Percentiles rank a stretch among this genome's conserved stretches.
These are phyloP conservation scores for Andrena fulva DNA, from an alignment of 2,888 invertebrate species.

Conservation along the genomic window DNA sequence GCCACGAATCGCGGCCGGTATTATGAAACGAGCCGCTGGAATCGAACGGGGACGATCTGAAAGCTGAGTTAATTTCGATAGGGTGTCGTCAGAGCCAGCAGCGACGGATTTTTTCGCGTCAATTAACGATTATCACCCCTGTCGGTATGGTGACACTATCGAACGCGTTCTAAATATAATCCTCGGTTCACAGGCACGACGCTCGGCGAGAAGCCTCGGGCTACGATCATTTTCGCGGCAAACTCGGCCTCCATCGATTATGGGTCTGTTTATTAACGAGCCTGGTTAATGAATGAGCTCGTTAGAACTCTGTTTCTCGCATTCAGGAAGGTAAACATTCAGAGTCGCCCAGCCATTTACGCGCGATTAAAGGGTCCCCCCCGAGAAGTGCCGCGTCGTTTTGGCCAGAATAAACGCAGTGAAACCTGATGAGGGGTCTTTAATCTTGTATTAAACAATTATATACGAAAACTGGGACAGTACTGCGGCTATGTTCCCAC, in stretches of 20 bases:
- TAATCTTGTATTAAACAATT: too few species aligned
- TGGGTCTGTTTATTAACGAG: slow-evolving; percentile 47
- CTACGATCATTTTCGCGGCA: slow-evolving; percentile 39
- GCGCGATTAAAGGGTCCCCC: too few species aligned
- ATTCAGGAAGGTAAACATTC: background rate
- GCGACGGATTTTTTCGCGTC: slow-evolving; percentile 51
- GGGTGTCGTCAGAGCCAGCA: background rate
- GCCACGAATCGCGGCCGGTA: slow-evolving; percentile 42
- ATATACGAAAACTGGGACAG: too few species aligned
- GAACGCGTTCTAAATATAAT: slow-evolving; percentile 67
- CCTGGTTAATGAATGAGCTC: slow-evolving; percentile 44
- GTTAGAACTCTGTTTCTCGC: slow-evolving; percentile 3
- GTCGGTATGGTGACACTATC: slow-evolving; percentile 57
- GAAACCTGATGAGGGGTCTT: too few species aligned
- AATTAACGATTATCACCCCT: slow-evolving; percentile 47
- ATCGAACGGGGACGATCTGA: background rate
- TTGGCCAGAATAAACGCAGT: too few species aligned
- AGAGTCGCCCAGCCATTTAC: too few species aligned
- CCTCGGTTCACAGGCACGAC: slow-evolving; percentile 24
- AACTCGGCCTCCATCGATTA: slow-evolving; percentile 26
- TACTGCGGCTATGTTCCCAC: too few species aligned
- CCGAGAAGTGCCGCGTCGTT: too few species aligned
- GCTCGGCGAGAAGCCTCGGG: slow-evolving; percentile 4
- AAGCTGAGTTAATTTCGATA: slow-evolving; percentile 1
- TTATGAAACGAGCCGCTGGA: slow-evolving; percentile 43